These are phyloP conservation scores for Hirtodrosophila confusa DNA, from an alignment of 2,888 invertebrate genomes.

Conservation along the genomic window DNA sequence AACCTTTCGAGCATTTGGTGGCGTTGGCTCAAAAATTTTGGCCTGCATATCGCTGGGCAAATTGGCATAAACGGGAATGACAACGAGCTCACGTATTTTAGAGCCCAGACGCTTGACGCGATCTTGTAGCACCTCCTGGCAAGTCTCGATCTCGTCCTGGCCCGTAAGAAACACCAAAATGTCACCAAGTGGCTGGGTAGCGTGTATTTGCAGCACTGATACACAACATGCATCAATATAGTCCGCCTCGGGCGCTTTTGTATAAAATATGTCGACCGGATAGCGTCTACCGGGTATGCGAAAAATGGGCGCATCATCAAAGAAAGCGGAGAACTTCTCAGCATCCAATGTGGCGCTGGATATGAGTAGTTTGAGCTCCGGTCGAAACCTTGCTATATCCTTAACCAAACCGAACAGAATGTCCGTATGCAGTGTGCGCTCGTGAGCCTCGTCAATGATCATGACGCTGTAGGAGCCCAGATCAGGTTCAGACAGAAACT, in stretches of 20 bases:
- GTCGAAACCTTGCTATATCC: conserved; percentile 96
- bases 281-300: conserved; percentile 98
- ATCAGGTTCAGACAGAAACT: conserved; percentile 98
- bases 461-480: conserved; percentile 97
- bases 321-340: conserved; percentile 98
- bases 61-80: conserved; percentile 98
- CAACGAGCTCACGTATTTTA: conserved; percentile 95
- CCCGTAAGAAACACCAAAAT: conserved; percentile 98
- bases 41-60: conserved; percentile 99
- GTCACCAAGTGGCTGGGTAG: conserved; percentile 98
- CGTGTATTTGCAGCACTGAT: conserved; percentile 98
- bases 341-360: conserved; percentile 99
- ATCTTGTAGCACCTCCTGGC: conserved; percentile 95
- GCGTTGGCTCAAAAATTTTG: conserved; percentile 99
- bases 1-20: conserved; percentile 97
- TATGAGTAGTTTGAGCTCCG: conserved; percentile 97
- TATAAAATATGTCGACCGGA: conserved; percentile 99
- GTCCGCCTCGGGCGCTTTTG: conserved; percentile 99
- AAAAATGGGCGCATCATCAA: conserved; percentile 99
- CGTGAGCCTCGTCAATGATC: conserved; percentile 99
- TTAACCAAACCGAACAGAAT: conserved; percentile 98
- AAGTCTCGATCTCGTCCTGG: conserved; percentile 95
- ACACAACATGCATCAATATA: conserved; percentile 99
- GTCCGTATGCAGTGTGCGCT: conserved; percentile 98
- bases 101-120: conserved; percentile 95